These are phyloP conservation scores for Urechis unicinctus DNA, from an alignment of 2,888 invertebrate genomes.

Conservation along the genomic window DNA sequence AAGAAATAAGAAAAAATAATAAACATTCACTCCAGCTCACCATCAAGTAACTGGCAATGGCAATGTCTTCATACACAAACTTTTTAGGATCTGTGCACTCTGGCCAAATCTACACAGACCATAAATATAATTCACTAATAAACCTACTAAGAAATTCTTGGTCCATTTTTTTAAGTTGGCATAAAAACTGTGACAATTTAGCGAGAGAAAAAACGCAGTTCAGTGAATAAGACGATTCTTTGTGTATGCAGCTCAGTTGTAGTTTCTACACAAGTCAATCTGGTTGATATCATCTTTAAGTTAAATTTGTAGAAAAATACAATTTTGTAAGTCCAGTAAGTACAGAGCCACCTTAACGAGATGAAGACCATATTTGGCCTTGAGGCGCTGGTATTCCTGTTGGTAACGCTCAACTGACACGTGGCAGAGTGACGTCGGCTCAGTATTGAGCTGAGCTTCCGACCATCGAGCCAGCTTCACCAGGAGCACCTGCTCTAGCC, in stretches of 20 bases:
- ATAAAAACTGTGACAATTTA: not conserved
- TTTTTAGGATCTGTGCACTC: conserved; percentile 90
- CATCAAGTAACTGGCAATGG: conserved; percentile 59
- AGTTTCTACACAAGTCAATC: too few relatives aligned
- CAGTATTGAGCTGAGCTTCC: conserved; percentile 29
- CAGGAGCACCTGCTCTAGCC: conserved; percentile 35
- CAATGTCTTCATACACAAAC: conserved; percentile 93
- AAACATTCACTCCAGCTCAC: too few relatives aligned
- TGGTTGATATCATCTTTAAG: too few relatives aligned
- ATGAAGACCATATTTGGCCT: conserved; percentile 69
- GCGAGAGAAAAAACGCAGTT: too few relatives aligned
- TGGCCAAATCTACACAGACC: conserved; percentile 66
- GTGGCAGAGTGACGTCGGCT: conserved; percentile 59
- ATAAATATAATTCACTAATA: too few relatives aligned
- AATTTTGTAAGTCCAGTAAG: too few relatives aligned
- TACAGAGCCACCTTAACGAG: too few relatives aligned
- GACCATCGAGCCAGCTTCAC: conserved; percentile 41
- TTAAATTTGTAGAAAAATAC: too few relatives aligned
- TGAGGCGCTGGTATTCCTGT: conserved; percentile 66
- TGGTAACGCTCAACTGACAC: conserved; percentile 67
- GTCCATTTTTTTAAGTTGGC: not conserved
- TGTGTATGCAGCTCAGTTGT: too few relatives aligned
- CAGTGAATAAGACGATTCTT: too few relatives aligned
- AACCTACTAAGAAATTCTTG: not conserved
- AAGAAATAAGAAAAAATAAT: conserved; percentile 1